Evolutionary conservation across 1,140 invertebrate species (phyloP).

Genomic region (Lamellibrachia luymesi): DNA sequence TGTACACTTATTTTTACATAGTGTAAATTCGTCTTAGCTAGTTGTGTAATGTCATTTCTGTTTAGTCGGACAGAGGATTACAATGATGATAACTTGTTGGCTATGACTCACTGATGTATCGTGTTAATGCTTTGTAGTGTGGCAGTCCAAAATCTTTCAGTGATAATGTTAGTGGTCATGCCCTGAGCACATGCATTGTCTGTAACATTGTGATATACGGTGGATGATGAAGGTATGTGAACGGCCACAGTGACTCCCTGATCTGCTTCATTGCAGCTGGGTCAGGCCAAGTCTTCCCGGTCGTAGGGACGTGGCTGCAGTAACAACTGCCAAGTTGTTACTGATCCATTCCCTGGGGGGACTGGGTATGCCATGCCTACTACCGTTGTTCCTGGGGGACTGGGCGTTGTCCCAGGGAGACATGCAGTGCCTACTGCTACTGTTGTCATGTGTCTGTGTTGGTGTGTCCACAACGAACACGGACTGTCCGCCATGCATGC

Average conservation of each 20-base stretch:
- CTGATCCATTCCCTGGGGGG: background rate
- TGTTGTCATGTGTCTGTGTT: background rate
- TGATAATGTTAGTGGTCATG: slow-evolving; percentile 1
- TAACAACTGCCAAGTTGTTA: background rate
- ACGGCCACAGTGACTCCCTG: background rate
- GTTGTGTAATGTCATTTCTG: slow-evolving; percentile 7
- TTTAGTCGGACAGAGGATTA: slow-evolving; percentile 4
- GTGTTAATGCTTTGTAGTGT: background rate
- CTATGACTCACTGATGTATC: background rate
- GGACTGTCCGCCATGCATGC: background rate
- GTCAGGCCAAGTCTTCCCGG: background rate
- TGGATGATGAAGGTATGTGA: background rate
- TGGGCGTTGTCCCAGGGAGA: background rate
- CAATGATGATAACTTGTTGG: slow-evolving; percentile 5
- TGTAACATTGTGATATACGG: background rate
- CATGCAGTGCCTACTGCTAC: background rate
- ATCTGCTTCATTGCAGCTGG: background rate
- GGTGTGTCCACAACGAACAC: background rate
- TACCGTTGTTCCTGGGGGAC: background rate
- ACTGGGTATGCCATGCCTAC: background rate
- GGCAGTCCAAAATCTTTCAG: background rate
- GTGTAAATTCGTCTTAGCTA: slow-evolving; percentile 19
- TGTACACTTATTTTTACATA: slow-evolving; percentile 25
- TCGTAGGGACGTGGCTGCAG: background rate
- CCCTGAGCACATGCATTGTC: background rate